Evolutionary conservation across 2,797 vertebrate species (phyloP).

Genomic region (Huso huso): DNA sequence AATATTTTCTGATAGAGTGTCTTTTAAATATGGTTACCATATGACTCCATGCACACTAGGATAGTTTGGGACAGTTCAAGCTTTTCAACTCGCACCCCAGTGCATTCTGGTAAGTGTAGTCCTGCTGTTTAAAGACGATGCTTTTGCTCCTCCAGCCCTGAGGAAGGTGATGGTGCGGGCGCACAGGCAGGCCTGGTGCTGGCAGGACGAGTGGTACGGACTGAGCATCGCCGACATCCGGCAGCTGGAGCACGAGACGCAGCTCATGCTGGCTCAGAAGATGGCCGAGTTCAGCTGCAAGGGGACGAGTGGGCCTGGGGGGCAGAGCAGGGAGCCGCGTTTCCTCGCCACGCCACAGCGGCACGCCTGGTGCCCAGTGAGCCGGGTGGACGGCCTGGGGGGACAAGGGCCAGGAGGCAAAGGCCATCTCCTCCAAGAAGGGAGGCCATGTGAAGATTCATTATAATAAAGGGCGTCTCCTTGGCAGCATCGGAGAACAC

Average conservation of each 20-base stretch:
- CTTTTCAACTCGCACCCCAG: background rate
- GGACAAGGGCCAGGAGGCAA: conserved; percentile 55
- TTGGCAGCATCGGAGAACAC: conserved; percentile 54
- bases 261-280: conserved; percentile 88
- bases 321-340: no score
- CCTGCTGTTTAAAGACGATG: background rate
- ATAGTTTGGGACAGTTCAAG: background rate
- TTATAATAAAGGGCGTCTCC: no score
- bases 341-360: no score
- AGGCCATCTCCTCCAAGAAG: conserved; percentile 41
- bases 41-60: conserved; percentile 10
- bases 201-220: conserved; percentile 97
- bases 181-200: conserved; percentile 96
- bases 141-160: conserved; percentile 57
- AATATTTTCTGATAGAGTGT: background rate
- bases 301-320: no score
- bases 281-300: conserved; percentile 84
- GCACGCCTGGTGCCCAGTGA: no score
- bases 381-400: no score
- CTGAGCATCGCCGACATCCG: conserved; percentile 93
- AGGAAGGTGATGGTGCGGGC: conserved; percentile 95
- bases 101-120: background rate
- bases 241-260: conserved; percentile 87
- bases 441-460: no score
- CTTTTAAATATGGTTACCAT: conserved; percentile 1